Conservation (phyloP, 1,140 invertebrate species). For the Homalodisca vitripennis region DNA sequence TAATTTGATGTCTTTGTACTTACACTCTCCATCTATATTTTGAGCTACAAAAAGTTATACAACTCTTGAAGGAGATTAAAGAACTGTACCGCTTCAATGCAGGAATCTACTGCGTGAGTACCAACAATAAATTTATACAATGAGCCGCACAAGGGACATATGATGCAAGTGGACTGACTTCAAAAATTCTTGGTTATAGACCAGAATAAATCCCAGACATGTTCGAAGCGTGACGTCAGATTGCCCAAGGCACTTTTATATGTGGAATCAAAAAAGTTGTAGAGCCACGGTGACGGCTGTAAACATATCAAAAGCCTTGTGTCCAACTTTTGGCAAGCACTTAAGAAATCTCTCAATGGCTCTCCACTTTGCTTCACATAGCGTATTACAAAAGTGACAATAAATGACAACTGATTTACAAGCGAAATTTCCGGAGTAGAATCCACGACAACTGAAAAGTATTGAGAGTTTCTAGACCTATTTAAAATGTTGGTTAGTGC, state of each 20-base stretch:
- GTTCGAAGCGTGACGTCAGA: constrained; percentile 42
- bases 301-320: constrained; percentile 25
- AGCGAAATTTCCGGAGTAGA: constrained; percentile 39
- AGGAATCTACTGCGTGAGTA: constrained; percentile 42
- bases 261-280: constrained; percentile 27
- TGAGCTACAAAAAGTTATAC: constrained; percentile 40
- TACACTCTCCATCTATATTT: constrained; percentile 35
- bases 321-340: constrained; percentile 23
- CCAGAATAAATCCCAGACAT: constrained; percentile 43
- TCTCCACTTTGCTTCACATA: constrained; percentile 31
- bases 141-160: constrained; percentile 45
- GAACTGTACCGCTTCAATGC: constrained; percentile 37
- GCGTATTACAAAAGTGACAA: constrained; percentile 22
- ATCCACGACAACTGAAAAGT: constrained; percentile 34
- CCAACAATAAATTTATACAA: constrained; percentile 45
- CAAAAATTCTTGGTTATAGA: constrained; percentile 44
- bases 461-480: neutral
- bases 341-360: constrained; percentile 29
- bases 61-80: constrained; percentile 38
- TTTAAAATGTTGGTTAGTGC: constrained; percentile 33
- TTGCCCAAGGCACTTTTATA: constrained; percentile 34
- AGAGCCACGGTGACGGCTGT: neutral
- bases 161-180: constrained; percentile 40
- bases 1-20: constrained; percentile 5
- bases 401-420: constrained; percentile 30